A percentile compares a stretch with the other conserved stretches of the same genome.
These are phyloP conservation scores for Drosophila nasuta DNA, from an alignment of 1,140 invertebrate species.

Conservation along the genomic window DNA sequence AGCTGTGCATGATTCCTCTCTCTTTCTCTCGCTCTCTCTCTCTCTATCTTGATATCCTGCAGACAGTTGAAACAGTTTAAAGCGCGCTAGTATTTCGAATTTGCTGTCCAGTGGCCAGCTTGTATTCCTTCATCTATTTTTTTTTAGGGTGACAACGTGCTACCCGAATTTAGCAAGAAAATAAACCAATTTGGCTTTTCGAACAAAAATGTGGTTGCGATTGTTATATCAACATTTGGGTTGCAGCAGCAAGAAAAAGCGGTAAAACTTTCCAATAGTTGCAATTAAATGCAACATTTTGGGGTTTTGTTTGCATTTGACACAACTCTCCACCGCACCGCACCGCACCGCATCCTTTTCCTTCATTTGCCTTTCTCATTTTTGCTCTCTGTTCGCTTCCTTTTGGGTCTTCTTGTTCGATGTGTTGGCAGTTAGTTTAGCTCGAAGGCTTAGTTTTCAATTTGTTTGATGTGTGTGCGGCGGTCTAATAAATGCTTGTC, in stretches of 20 bases:
- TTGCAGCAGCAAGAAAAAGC: neutral
- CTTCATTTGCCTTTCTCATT: neutral
- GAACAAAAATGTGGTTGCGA: constrained; percentile 43
- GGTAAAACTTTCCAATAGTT: constrained; percentile 62
- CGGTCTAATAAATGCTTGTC: constrained; percentile 52
- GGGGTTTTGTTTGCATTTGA: constrained; percentile 65
- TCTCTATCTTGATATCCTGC: neutral
- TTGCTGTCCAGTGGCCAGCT: constrained; percentile 16
- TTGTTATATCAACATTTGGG: constrained; percentile 26
- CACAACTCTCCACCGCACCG: constrained; percentile 2
- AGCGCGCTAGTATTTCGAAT: neutral
- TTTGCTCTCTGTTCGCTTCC: neutral
- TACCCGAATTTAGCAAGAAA: constrained; percentile 59
- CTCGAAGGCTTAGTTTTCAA: constrained; percentile 67
- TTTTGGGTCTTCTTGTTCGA: constrained; percentile 12
- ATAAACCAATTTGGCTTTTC: constrained; percentile 66
- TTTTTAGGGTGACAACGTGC: constrained; percentile 26
- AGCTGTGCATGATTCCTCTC: constrained; percentile 9
- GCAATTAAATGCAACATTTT: constrained; percentile 78
- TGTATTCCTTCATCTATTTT: neutral
- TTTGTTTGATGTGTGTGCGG: constrained; percentile 67
- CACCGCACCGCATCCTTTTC: neutral
- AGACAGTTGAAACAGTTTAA: neutral
- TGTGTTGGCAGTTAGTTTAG: constrained; percentile 22
- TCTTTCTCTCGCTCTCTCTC: too few species aligned